Conservation (phyloP, 2,113 vertebrate species). For the Lontra canadensis region DNA sequence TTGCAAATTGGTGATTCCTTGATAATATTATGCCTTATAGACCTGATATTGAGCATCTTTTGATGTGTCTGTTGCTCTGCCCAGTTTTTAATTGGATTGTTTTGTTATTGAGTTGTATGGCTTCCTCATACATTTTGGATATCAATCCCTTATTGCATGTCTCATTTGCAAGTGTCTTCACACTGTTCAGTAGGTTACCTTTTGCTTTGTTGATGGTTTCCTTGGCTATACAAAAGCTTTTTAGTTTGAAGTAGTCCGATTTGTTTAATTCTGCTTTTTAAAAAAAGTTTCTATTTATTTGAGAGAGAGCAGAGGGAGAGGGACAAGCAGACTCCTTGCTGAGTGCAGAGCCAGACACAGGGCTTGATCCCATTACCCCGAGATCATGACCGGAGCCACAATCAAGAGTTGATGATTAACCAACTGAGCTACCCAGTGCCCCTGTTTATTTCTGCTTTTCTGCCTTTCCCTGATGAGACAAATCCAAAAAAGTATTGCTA, state of each 20-base stretch:
- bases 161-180: neutral
- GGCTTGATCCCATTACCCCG: neutral
- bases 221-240: neutral
- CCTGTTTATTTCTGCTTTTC: neutral
- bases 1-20: neutral
- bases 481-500: neutral
- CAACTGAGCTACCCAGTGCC: neutral
- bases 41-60: neutral
- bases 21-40: neutral
- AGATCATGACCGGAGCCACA: neutral
- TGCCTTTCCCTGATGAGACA: neutral
- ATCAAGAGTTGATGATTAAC: neutral
- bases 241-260: neutral
- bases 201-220: neutral
- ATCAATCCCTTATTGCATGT: neutral
- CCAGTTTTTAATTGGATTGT: neutral
- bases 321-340: neutral
- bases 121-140: neutral
- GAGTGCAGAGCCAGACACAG: neutral
- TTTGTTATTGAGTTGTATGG: neutral
- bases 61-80: neutral
- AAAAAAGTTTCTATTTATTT: neutral
- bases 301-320: neutral
- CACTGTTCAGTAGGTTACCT: neutral
- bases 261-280: neutral